Evolutionary conservation across 2,113 vertebrate genomes (phyloP), one percentile per base, ranked within the genome.

Genomic region (Climacteris rufus): DNA sequence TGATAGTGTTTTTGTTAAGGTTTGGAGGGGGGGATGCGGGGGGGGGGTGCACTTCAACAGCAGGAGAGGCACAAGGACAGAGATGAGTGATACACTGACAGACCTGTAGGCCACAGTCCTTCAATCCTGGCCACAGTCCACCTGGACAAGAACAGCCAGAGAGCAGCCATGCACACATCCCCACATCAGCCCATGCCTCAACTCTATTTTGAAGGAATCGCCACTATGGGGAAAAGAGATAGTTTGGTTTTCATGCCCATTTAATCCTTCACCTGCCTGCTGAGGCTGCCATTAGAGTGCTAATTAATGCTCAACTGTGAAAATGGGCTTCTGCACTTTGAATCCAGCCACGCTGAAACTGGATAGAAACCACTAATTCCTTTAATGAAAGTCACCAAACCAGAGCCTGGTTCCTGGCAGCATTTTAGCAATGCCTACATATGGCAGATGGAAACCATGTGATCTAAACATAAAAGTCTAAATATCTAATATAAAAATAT

Each of bases 351-450:
- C 95, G 64, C 33, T 93, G 97, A 97, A 97, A 97, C 97, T 96
- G 54, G 83, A 94, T 11, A 94, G 95, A 98, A 98, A 97, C 96
- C 96, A 97, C 95, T 97, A 97, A 97, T 97, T 96, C 95, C 71
- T 96, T 95, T 97, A 95, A 97, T 97, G 93, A 87, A 92, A 88
- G 84, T 91, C 94, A 96, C 93, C 94, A 85, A 97, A 92, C 71
- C 93, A 95, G 72, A 76, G 96, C 93, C 80, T 83, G 94, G 83
- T 69, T 95, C 70, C 95, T 66, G 86, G 94, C 91, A 95, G 64
- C 66, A 6, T 49, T 80, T 91, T 93, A 93, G 85, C 49, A 84
- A 64, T 83, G 83, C 83, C 93, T 94, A 56, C 90, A 97, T 84
- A 92, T 54, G 90, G 90, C 92, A 92, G 86, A 95, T 84, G 86